phyloP scores from a whole-genome alignment of 2,888 invertebrate species.

The Hymenopus coronatus region DNA sequence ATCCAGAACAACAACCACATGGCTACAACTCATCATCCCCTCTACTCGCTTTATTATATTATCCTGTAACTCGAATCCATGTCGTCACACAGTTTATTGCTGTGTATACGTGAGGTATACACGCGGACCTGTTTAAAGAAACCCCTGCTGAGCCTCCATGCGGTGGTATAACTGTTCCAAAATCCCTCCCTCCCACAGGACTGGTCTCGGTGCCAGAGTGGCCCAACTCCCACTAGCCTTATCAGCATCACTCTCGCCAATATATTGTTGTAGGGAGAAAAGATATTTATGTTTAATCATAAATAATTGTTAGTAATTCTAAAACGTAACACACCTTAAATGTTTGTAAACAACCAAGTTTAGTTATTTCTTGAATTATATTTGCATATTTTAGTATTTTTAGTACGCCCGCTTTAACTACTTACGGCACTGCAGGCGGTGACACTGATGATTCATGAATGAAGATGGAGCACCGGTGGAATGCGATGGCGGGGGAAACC shows the following conservation, averaged over 20 bases:
- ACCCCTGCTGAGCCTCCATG: conserved; percentile 17
- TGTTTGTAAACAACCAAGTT: too few species aligned
- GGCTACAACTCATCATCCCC: conserved; percentile 27
- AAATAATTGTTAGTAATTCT: too few species aligned
- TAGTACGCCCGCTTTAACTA: too few species aligned
- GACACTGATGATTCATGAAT: too few species aligned
- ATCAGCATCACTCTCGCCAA: not conserved
- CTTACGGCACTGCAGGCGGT: too few species aligned
- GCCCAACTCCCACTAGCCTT: not conserved
- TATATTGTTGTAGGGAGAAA: too few species aligned
- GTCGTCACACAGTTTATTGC: conserved; percentile 32
- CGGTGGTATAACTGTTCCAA: conserved; percentile 22
- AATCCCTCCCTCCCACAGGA: conserved; percentile 12
- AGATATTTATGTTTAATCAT: too few species aligned
- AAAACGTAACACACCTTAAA: too few species aligned
- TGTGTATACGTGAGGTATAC: conserved; percentile 12
- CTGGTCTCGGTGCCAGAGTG: not conserved
- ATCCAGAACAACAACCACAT: conserved; percentile 12
- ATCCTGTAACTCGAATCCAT: conserved; percentile 29
- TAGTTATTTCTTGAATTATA: too few species aligned
- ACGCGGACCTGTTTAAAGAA: conserved; percentile 25
- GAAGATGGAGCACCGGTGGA: too few species aligned
- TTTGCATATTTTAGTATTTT: too few species aligned
- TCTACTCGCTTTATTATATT: conserved; percentile 31
- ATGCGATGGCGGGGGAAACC: too few species aligned